Evolutionary conservation across 2,888 invertebrate genomes (phyloP).

Genomic region (Monopis laevigella): DNA sequence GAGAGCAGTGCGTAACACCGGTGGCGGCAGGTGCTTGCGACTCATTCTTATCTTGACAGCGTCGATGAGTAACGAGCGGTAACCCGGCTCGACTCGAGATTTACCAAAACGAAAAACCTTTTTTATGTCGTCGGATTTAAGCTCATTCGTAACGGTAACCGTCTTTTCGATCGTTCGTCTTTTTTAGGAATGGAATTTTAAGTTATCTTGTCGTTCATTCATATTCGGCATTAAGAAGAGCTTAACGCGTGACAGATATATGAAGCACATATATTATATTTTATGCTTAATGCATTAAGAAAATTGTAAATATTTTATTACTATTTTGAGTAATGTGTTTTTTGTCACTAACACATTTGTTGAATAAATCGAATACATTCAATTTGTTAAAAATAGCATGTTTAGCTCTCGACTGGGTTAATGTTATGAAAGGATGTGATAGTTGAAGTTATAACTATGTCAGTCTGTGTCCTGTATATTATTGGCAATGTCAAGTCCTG

Average conservation of each 20-base stretch:
- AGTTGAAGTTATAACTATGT: too few relatives aligned
- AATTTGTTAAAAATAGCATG: too few relatives aligned
- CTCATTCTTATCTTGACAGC: constrained; percentile 65
- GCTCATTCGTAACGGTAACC: constrained; percentile 62
- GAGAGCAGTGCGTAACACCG: constrained; percentile 61
- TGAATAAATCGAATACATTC: too few relatives aligned
- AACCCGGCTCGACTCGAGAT: constrained; percentile 34
- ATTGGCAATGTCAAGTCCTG: neutral
- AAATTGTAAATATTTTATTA: constrained; percentile 3
- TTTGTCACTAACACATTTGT: too few relatives aligned
- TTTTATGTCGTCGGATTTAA: constrained; percentile 54
- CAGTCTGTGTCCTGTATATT: neutral
- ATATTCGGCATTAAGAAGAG: constrained; percentile 15
- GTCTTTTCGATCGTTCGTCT: constrained; percentile 46
- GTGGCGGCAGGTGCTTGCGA: constrained; percentile 64
- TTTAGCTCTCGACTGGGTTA: too few relatives aligned
- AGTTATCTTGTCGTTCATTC: constrained; percentile 41
- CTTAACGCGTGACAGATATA: constrained; percentile 14
- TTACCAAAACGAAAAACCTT: constrained; percentile 40
- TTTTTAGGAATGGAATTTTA: constrained; percentile 43
- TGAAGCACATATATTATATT: constrained; percentile 2
- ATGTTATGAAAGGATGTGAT: too few relatives aligned
- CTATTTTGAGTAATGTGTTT: neutral
- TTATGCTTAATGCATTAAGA: constrained; percentile 5
- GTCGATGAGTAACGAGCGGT: constrained; percentile 60